Evolutionary conservation across 1,140 invertebrate species (phyloP).

Genomic region (Drosophila lacteicornis): DNA sequence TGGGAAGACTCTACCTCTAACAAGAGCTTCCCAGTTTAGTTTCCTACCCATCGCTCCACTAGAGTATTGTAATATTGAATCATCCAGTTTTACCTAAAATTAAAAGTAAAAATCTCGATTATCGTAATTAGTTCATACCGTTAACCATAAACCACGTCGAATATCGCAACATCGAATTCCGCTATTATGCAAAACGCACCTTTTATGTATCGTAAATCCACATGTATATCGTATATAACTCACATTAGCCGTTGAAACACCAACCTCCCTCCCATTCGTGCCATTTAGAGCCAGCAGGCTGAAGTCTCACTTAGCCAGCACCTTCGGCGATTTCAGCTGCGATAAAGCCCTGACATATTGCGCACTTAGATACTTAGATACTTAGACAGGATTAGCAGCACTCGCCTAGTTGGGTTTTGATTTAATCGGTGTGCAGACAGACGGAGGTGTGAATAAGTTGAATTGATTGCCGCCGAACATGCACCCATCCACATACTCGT

Average conservation of each 20-base stretch:
- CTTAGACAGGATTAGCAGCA: slow-evolving; percentile 50
- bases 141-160: neutral
- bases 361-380: slow-evolving; percentile 45
- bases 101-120: neutral
- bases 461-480: slow-evolving; percentile 66
- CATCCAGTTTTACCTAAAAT: neutral
- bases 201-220: slow-evolving; percentile 10
- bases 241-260: slow-evolving; percentile 25
- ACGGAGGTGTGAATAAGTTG: slow-evolving; percentile 58
- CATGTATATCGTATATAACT: slow-evolving; percentile 8
- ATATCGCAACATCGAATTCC: slow-evolving; percentile 16
- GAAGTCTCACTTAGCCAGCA: slow-evolving; percentile 37
- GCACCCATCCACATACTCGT: slow-evolving; percentile 21
- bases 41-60: too few relatives aligned
- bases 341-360: slow-evolving; percentile 44
- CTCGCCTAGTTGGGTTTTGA: slow-evolving; percentile 66
- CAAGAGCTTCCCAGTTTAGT: too few relatives aligned
- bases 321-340: slow-evolving; percentile 28
- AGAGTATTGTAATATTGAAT: neutral
- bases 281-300: slow-evolving; percentile 70
- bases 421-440: slow-evolving; percentile 65
- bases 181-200: slow-evolving; percentile 45
- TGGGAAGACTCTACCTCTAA: too few relatives aligned
- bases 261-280: slow-evolving; percentile 2
- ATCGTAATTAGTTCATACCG: neutral